Base-by-base conservation (phyloP, 37 sponge, comb jelly and placozoan genomes). In the Cladorhizidae sp. region DNA sequence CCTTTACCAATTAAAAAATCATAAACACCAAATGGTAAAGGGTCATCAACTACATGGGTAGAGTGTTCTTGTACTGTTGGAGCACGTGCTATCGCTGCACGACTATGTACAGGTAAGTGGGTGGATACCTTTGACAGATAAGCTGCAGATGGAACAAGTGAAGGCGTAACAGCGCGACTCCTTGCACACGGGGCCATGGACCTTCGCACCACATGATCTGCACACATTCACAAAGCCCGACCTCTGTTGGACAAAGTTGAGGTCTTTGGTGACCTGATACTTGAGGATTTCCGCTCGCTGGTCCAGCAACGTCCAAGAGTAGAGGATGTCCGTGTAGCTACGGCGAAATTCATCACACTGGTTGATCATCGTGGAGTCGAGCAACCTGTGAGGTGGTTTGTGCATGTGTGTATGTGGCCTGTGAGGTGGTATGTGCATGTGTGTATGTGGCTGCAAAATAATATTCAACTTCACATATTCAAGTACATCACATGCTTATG, bases 201-300 rank as follows among this genome's bases (percentile, higher is more conserved):
- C 65, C 28, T 45, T 70, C 2, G 64, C 65, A 0, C 57, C 61
- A 57, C 92, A 87, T 25, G 76, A 7, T 18, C 76, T 37, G 39
- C 85, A 88, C 14, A 90, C 56, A 55, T 40, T 57, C 64, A 74
- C 52, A 45, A 43, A 28, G 26, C 43, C 8, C 23, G 40, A n/a
- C 25, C 57, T 54, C 51, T 38, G 1, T 0, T 79, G 33, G 31
- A 29, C 41, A 33, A 43, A 11, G 31, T 22, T 12, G 2, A 18
- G 36, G 18, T 28, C 12, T n/a, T 8, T 5, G 20, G 29, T 45
- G 11, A 59, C 31, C 55, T 83, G 83, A 55, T 39, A 72, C 67
- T 88, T 88, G 21, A 91, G 77, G 12, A 94, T 79, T 78, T 94
- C 95, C n/a, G 86, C 77, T 40, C 89, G 65, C 76, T 91, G 85